Evolutionary conservation across 2,113 vertebrate genomes (phyloP).

Genomic region (Ptilorrhoa leucosticta): DNA sequence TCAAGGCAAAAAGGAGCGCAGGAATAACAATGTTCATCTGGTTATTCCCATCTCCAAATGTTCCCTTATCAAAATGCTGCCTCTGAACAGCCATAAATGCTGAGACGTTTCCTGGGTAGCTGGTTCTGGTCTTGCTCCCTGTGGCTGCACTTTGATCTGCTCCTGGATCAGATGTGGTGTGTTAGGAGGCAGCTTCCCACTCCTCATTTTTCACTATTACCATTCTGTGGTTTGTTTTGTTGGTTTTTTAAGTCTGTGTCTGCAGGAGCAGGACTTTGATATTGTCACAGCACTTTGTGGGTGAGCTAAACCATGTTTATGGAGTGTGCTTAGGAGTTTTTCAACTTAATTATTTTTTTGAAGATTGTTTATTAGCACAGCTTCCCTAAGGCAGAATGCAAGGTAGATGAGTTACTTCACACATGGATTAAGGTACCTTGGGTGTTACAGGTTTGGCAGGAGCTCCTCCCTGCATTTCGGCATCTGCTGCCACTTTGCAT

Average conservation of each 20-base stretch:
- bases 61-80: background rate
- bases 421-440: background rate
- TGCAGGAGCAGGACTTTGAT: background rate
- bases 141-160: background rate
- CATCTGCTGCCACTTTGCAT: background rate
- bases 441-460: background rate
- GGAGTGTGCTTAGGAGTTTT: rapidly evolving
- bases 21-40: background rate
- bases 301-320: background rate
- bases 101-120: rapidly evolving
- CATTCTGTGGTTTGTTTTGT: background rate
- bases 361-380: background rate
- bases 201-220: background rate
- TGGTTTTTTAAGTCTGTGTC: too few relatives aligned
- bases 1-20: background rate
- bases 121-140: background rate
- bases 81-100: background rate
- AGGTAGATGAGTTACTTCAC: rapidly evolving
- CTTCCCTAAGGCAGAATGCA: background rate
- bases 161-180: background rate
- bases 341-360: rapidly evolving
- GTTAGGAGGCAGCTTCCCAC: background rate
- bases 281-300: background rate
- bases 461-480: rapidly evolving
- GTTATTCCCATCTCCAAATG: background rate